These are phyloP conservation scores for Paralvinella palmiformis DNA, from an alignment of 1,140 invertebrate genomes.

Conservation along the genomic window DNA sequence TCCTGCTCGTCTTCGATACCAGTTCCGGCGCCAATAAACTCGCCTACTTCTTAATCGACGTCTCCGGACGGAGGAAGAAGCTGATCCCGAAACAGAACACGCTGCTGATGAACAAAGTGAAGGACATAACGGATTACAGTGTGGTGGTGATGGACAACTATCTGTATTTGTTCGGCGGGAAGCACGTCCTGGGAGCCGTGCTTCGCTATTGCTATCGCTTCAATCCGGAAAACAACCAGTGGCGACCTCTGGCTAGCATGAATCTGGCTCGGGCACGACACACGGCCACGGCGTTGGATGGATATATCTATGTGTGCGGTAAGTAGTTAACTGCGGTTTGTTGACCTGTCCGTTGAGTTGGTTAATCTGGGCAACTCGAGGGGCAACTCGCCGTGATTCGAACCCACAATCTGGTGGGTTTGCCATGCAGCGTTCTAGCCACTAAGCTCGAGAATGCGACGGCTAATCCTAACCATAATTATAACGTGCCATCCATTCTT, in stretches of 20 bases:
- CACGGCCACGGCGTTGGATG: conserved; percentile 32
- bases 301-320: conserved; percentile 38
- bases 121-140: conserved; percentile 26
- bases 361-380: no score
- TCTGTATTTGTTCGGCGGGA: conserved; percentile 39
- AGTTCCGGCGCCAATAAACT: conserved; percentile 33
- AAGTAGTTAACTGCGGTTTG: conserved; percentile 1
- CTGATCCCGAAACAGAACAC: conserved; percentile 36
- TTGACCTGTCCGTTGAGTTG: no score
- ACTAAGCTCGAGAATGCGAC: no score
- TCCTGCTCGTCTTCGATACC: conserved; percentile 54
- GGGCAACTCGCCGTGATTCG: no score
- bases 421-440: no score
- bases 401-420: no score
- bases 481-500: not conserved
- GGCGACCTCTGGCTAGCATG: conserved; percentile 26
- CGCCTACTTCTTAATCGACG: conserved; percentile 40
- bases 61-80: conserved; percentile 15
- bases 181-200: conserved; percentile 27
- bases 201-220: conserved; percentile 25
- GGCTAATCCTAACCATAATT: no score
- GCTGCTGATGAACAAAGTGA: conserved; percentile 23
- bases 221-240: conserved; percentile 29
- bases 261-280: conserved; percentile 30
- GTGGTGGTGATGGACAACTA: conserved; percentile 28